phyloP scores from a whole-genome alignment of 2,888 invertebrate species.

The Ferdinandea cuprea region DNA sequence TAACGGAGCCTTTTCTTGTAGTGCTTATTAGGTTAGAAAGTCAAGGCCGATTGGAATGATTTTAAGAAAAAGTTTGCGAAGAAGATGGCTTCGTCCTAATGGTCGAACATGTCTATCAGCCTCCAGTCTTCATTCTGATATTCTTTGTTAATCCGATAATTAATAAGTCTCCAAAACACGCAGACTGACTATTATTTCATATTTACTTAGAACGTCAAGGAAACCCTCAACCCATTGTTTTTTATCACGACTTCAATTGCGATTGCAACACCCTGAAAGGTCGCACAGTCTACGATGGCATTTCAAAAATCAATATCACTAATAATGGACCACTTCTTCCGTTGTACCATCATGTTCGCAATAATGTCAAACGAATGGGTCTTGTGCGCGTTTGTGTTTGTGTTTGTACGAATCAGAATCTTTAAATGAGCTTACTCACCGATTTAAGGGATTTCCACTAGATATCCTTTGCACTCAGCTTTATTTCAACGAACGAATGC shows the following conservation, averaged over 20 bases:
- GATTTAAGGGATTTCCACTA: conserved; percentile 63
- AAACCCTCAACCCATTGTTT: not conserved
- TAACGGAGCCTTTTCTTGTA: no score
- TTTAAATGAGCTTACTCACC: conserved; percentile 66
- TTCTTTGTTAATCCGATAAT: no score
- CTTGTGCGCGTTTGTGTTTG: no score
- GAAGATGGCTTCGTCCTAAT: no score
- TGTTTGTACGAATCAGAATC: conserved; percentile 60
- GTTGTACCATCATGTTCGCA: conserved; percentile 39
- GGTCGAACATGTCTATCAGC: no score
- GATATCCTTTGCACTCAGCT: not conserved
- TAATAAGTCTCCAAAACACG: no score
- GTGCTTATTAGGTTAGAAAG: no score
- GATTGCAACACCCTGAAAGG: not conserved
- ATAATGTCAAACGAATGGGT: conserved; percentile 63
- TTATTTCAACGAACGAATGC: conserved; percentile 19
- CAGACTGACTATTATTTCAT: no score
- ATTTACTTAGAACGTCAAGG: no score
- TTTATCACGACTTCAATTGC: not conserved
- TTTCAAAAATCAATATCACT: conserved; percentile 37
- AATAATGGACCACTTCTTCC: conserved; percentile 52
- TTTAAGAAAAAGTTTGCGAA: no score
- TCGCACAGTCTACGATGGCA: not conserved
- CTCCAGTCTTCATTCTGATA: no score
- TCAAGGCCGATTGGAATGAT: no score